These are phyloP conservation scores for Nothocercus julius DNA, from an alignment of 2,113 vertebrate species.

Conservation along the genomic window DNA sequence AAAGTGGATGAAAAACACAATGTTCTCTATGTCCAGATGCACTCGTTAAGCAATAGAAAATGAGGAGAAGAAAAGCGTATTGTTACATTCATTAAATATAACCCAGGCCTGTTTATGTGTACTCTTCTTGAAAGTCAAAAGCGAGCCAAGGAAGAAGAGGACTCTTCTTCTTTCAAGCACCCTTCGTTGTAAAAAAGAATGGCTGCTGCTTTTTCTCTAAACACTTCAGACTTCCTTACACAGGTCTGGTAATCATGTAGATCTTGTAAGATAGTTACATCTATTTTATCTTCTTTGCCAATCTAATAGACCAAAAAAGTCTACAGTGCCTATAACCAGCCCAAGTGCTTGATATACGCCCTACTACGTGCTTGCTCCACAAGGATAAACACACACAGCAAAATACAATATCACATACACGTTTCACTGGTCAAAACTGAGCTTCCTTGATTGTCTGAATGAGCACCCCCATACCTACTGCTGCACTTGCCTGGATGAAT, in stretches of 20 bases:
- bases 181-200: background rate
- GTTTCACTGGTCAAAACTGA: background rate
- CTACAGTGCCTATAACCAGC: background rate
- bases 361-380: background rate
- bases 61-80: slow-evolving; percentile 20
- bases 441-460: background rate
- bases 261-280: slow-evolving; percentile 24
- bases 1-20: slow-evolving; percentile 40
- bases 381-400: background rate
- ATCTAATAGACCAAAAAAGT: background rate
- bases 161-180: slow-evolving; percentile 38
- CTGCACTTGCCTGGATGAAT: background rate
- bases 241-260: background rate
- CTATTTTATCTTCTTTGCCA: slow-evolving; percentile 27
- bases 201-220: slow-evolving; percentile 36
- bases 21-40: slow-evolving; percentile 20
- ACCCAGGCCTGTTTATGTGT: background rate
- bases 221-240: slow-evolving; percentile 39
- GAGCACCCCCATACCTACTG: background rate
- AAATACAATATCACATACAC: background rate
- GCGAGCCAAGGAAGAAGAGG: slow-evolving; percentile 28
- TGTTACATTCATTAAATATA: slow-evolving; percentile 37
- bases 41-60: slow-evolving; percentile 12
- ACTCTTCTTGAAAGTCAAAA: slow-evolving; percentile 31
- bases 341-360: background rate